Evolutionary conservation across 2,797 vertebrate genomes (phyloP), one percentile per base, ranked within the genome.

Genomic region (Lithobates sylvaticus): DNA sequence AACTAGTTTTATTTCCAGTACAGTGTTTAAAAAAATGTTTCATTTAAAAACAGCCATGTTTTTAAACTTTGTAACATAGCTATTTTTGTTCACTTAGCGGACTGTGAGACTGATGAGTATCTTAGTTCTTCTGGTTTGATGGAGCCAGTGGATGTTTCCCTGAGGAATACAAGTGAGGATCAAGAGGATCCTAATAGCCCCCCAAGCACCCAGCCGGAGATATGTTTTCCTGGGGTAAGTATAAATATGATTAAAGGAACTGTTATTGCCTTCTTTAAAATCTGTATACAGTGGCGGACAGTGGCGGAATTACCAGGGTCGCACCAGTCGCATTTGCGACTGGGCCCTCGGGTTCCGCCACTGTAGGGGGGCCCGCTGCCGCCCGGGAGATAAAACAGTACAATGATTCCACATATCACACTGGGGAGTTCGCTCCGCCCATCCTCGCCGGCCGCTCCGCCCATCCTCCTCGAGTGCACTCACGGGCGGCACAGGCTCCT

Each of bases 71-170:
- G 27, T 80, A 70, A 80, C 32, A 36, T 61, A 29, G 8, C 64
- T 65, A 21, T 21, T 0, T 0, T 58, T 29, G 85, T 1, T 50
- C 76, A 90, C 36, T 61, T 95, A 99, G 98, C 98, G 68, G 98
- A 99, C 92, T 98, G 97, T 0, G 98, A 99, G 94, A 99, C 96
- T 0, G 98, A 99, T 0, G 97, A 96, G 86, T 97, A 98, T 93
- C 94, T 97, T 89, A 98, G 97, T 93, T 97, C 97, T 80, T 97
- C 97, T 0, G 97, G 97, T 84, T 95, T 97, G 88, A 94, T 97
- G 91, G 98, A 99, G 86, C 90, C 94, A 27, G 92, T 92, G 0
- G 96, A 97, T 81, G 86, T 86, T 76, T 86, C 90, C 81, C 91
- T 89, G 27, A 87, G 44, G 88, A 84, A 86, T 26, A 90, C 65